A percentile compares a stretch with the other conserved stretches of the same genome.
Evolutionary conservation across 2,797 vertebrate genomes (phyloP).

Genomic region (Dipus sagitta): DNA sequence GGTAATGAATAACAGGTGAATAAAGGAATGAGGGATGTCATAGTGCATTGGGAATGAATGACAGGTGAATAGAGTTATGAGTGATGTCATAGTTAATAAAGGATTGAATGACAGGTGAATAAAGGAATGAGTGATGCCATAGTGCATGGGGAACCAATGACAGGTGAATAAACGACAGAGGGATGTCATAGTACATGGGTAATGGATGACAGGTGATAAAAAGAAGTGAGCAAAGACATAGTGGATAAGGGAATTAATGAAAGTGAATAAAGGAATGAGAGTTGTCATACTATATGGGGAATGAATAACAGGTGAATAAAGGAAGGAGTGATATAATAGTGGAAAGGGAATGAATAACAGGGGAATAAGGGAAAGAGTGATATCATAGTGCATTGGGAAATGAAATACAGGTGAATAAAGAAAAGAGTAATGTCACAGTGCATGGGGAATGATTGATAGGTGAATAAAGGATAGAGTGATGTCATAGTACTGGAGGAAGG

Average conservation of each 20-base stretch:
- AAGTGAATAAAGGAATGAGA: not conserved
- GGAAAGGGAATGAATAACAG: not conserved
- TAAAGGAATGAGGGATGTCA: no score
- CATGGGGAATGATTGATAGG: no score
- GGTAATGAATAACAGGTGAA: accelerated
- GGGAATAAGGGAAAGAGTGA: not conserved
- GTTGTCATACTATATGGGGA: no score
- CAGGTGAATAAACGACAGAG: not conserved
- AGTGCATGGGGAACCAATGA: not conserved
- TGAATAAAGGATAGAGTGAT: not conserved
- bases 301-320: not conserved
- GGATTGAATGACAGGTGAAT: not conserved
- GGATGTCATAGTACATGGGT: not conserved
- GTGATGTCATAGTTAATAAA: no score
- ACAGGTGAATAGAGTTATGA: not conserved
- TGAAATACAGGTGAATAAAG: no score
- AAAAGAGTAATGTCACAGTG: not conserved
- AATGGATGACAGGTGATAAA: accelerated
- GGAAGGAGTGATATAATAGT: not conserved
- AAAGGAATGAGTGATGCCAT: not conserved
- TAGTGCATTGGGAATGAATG: not conserved
- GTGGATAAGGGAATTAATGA: not conserved
- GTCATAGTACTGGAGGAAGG: not conserved
- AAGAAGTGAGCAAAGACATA: not conserved
- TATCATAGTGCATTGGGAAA: no score